Percentiles rank a stretch among this genome's conserved stretches.
phyloP scores from a whole-genome alignment of 2,797 vertebrate species.

The Lerista edwardsae region DNA sequence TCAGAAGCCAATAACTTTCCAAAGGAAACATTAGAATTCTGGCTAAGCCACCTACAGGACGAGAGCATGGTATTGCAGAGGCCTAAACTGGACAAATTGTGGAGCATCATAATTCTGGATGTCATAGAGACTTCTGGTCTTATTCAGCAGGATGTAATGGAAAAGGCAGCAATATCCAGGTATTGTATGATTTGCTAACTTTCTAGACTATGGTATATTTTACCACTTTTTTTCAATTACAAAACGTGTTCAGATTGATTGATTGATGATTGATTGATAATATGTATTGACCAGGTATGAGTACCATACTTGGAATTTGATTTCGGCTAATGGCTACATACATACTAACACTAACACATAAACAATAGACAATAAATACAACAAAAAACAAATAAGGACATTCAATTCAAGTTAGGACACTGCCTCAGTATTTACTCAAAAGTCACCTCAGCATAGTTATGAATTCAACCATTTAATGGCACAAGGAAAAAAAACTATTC shows the following conservation, averaged over 20 bases:
- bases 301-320: too few relatives aligned
- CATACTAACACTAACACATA: too few relatives aligned
- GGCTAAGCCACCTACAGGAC: slow-evolving; percentile 89
- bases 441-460: too few relatives aligned
- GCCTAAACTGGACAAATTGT: slow-evolving; percentile 90
- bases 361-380: too few relatives aligned
- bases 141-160: slow-evolving; percentile 94
- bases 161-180: slow-evolving; percentile 96
- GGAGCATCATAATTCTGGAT: slow-evolving; percentile 95
- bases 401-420: too few relatives aligned
- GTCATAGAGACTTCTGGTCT: slow-evolving; percentile 95
- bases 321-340: too few relatives aligned
- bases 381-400: too few relatives aligned
- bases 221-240: not conserved
- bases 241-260: not conserved
- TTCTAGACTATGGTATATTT: not conserved
- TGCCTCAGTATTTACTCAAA: too few relatives aligned
- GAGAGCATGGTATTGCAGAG: slow-evolving; percentile 88
- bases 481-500: too few relatives aligned
- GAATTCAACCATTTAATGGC: too few relatives aligned
- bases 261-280: too few relatives aligned
- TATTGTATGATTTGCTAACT: slow-evolving; percentile 62
- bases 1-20: slow-evolving; percentile 83
- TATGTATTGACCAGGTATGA: too few relatives aligned
- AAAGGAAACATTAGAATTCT: slow-evolving; percentile 89